phyloP scores from a whole-genome alignment of 2,113 vertebrate species.

The Pachyramphus minor region DNA sequence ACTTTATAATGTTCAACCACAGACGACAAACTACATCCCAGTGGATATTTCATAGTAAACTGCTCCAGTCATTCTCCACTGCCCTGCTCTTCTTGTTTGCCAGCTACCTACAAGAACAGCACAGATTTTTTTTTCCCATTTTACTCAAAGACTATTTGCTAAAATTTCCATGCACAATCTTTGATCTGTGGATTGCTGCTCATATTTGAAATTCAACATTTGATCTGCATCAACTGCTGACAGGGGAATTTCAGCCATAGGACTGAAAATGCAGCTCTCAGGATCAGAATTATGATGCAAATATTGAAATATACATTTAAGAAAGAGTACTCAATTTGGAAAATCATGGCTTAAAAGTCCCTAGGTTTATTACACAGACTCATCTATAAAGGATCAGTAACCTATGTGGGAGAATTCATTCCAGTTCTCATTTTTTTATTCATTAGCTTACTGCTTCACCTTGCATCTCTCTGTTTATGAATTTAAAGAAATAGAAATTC shows the following conservation, averaged over 20 bases:
- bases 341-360: background rate
- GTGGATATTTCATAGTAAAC: conserved; percentile 6
- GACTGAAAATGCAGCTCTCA: background rate
- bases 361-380: background rate
- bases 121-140: background rate
- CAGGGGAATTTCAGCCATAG: background rate
- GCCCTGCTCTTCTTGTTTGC: background rate
- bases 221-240: background rate
- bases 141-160: background rate
- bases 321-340: background rate
- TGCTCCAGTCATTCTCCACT: background rate
- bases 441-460: background rate
- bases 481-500: background rate
- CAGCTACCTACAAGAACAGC: background rate
- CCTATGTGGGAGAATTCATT: background rate
- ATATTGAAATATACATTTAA: conserved; percentile 1
- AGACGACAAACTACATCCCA: background rate
- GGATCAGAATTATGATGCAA: background rate
- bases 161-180: background rate
- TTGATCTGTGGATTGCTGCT: background rate
- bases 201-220: conserved; percentile 2
- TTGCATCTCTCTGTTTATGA: background rate
- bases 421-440: background rate
- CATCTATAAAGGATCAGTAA: background rate
- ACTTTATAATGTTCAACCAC: background rate